Conservation (phyloP, 2,797 vertebrate genomes). For the Myiotriccus ornatus region DNA sequence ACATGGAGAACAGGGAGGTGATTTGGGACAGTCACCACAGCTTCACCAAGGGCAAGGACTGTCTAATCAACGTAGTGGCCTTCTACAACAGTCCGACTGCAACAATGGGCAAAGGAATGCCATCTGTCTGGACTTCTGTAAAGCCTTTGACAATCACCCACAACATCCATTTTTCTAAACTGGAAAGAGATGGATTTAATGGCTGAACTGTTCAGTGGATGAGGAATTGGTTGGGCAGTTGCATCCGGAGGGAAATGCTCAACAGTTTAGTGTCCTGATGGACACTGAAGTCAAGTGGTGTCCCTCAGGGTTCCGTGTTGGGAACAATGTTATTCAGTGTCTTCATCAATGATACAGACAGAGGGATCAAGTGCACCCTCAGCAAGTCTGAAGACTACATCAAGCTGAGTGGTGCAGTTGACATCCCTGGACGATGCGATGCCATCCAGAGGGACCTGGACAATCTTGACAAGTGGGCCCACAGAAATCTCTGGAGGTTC, state of each 20-base stretch:
- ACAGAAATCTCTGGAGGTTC: not conserved
- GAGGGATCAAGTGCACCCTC: not conserved
- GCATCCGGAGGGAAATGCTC: not conserved
- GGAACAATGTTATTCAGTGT: not conserved
- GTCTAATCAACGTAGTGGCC: not conserved
- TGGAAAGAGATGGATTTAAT: not conserved
- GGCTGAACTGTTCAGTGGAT: not conserved
- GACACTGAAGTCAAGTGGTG: not conserved
- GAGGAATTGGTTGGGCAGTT: not conserved
- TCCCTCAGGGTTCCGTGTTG: fast-evolving
- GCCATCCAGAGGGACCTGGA: not conserved
- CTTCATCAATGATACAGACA: not conserved
- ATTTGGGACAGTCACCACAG: not conserved
- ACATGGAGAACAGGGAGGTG: not conserved
- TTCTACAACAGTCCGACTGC: not conserved
- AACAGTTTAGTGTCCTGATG: not conserved
- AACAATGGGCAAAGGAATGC: not conserved
- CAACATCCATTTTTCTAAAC: not conserved
- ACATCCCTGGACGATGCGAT: not conserved
- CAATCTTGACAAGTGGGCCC: not conserved
- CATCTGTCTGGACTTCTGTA: not conserved
- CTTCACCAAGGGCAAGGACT: not conserved
- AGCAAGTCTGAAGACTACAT: not conserved
- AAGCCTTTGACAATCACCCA: not conserved
- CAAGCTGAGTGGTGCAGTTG: not conserved